Evolutionary conservation across 2,888 invertebrate genomes (phyloP).

Genomic region (Napeogenes inachia): DNA sequence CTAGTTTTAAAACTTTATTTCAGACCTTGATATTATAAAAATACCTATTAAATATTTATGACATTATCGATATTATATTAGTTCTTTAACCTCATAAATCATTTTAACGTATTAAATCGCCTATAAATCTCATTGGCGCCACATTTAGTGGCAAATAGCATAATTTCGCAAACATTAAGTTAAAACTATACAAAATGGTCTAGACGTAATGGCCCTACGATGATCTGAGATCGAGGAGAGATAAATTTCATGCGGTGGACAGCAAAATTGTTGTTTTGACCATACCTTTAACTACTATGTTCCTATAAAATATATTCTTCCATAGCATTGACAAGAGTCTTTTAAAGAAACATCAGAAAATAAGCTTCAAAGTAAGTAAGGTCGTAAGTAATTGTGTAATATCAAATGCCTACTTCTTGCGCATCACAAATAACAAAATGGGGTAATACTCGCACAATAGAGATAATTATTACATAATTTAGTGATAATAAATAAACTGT

Average conservation of each 20-base stretch:
- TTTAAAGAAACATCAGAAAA: conserved; percentile 1
- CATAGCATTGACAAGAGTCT: conserved; percentile 27
- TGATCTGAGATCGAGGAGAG: conserved; percentile 65
- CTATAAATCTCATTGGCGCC: conserved; percentile 5
- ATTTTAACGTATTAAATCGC: conserved; percentile 3
- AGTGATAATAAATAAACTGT: conserved; percentile 22
- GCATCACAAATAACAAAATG: conserved; percentile 20
- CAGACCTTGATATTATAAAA: not conserved
- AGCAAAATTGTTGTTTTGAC: conserved; percentile 75
- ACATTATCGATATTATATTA: not conserved
- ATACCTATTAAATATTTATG: conserved; percentile 3
- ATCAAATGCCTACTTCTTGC: not conserved
- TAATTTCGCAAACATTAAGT: conserved; percentile 34
- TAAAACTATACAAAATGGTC: conserved; percentile 65
- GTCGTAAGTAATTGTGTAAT: conserved; percentile 1
- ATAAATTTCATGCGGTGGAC: conserved; percentile 73
- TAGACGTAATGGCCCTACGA: conserved; percentile 69
- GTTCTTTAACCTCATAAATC: conserved; percentile 1
- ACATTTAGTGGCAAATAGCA: conserved; percentile 18
- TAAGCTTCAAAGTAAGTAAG: not conserved
- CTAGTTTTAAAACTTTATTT: conserved; percentile 25
- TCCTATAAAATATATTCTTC: conserved; percentile 45
- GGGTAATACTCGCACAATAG: conserved; percentile 23
- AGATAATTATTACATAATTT: conserved; percentile 26
- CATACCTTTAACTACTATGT: conserved; percentile 54